Base-by-base conservation (phyloP, 2,797 vertebrate species). In the Chloroceryle amazona region DNA sequence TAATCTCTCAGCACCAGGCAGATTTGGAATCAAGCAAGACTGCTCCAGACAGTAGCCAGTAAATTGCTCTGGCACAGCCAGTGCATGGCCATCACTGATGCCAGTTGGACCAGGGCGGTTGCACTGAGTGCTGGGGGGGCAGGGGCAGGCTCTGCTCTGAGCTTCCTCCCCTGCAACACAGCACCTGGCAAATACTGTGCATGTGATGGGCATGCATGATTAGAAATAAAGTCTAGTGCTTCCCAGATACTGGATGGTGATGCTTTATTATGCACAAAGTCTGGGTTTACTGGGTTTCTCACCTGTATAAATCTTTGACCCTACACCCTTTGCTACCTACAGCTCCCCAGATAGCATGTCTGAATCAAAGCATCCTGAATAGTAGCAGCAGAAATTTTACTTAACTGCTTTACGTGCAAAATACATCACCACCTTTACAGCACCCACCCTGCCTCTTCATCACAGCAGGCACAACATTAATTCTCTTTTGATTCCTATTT, bases 21-120 rank as follows among this genome's bases (percentile, higher is more conserved):
- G 11, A 25, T 3, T 0, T 3, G 51, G 20, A 52, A 52, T 55
- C 54, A 67, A 79, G 41, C 8, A 21, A 17, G 54, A 9, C 7
- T 10, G 66, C 31, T 42, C 63, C 81, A 39, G 41, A 12, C 55
- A 79, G 41, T 0, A 18, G 46, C 26, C 7, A 2, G 76, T 1
- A 15, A 29, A 39, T 17, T 57, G 13, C 31, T 70, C 9, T 8
- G 19, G 67, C 16, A 28, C 54, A 63, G 58, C 5, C 61, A 52
- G 72, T 0, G 18, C 0, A 1, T 23, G 41, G 2, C 33, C n/a
- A 63, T 55, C 23, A 26, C 39, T 0, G 5, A 3, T 6, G 28
- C 3, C 3, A 4, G 31, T 13, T 14, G 52, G 39, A n/a, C 7
- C 1, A 1, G 10, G 3, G 28, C n/a, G n/a, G 29, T 66, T 57